phyloP scores from a whole-genome alignment of 2,113 vertebrate species.

The Danio rerio region GRCz12tu NC_133197.1:40656501-40657000 shows the following conservation, averaged over 20 bases:
- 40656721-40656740: constrained; percentile 82
- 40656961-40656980: no score
- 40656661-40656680: constrained; percentile 75
- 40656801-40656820: not conserved
- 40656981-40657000: no score
- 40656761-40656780: constrained; percentile 72
- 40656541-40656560: constrained; percentile 2
- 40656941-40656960: no score
- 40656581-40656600: constrained; percentile 46
- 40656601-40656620: constrained; percentile 85
- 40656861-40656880: no score
- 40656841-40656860: no score
- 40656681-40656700: constrained; percentile 64
- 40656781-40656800: no score
- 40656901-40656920: no score
- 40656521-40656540: not conserved
- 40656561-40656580: not conserved
- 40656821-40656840: no score
- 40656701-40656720: constrained; percentile 78
- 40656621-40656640: constrained; percentile 77
- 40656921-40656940: no score
- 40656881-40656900: no score
- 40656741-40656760: constrained; percentile 81
- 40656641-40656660: constrained; percentile 84
- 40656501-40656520: not conserved